phyloP scores from a whole-genome alignment of 1,140 invertebrate genomes.

The Littorina saxatilis region DNA sequence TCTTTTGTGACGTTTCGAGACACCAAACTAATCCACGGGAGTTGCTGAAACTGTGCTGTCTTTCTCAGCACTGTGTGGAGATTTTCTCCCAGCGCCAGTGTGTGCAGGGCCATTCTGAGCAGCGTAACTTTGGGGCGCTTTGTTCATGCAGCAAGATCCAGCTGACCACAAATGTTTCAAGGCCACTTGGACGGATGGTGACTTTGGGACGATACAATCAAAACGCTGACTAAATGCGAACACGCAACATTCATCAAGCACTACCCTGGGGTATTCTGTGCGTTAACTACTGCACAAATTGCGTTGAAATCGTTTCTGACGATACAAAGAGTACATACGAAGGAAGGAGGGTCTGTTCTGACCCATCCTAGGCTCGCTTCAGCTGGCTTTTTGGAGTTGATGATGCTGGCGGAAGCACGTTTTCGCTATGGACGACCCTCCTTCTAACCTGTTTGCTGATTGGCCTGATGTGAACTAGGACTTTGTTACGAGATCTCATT shows the following conservation, averaged over 20 bases:
- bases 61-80: slow-evolving; percentile 23
- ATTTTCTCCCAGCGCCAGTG: slow-evolving; percentile 7
- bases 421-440: background rate
- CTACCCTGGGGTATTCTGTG: background rate
- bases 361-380: slow-evolving; percentile 45
- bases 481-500: background rate
- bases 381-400: background rate
- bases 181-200: background rate
- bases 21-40: background rate
- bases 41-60: slow-evolving; percentile 12
- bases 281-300: slow-evolving; percentile 12
- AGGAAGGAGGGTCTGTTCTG: slow-evolving; percentile 42
- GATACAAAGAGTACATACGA: slow-evolving; percentile 51
- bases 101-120: slow-evolving; percentile 15
- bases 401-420: slow-evolving; percentile 29
- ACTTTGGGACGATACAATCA: too few relatives aligned
- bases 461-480: background rate
- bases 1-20: slow-evolving; percentile 39
- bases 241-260: slow-evolving; percentile 15
- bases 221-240: background rate
- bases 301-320: slow-evolving; percentile 43
- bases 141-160: too few relatives aligned
- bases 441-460: background rate
- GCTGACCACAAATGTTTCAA: background rate
- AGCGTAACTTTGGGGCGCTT: too few relatives aligned